These are phyloP conservation scores for Epinephelus lanceolatus DNA, from an alignment of 2,113 vertebrate species.

Conservation along the genomic window DNA sequence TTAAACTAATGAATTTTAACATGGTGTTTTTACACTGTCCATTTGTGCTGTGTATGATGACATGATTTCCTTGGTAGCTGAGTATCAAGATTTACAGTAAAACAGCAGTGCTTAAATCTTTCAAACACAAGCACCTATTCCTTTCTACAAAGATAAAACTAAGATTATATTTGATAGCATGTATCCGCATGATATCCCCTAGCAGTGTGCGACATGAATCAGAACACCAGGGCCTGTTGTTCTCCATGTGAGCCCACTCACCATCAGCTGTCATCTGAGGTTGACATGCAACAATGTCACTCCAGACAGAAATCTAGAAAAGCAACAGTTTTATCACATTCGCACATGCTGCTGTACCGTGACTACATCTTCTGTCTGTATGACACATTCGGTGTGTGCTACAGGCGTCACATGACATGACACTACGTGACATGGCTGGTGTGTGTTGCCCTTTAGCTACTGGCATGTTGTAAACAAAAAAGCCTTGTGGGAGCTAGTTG, in stretches of 20 bases:
- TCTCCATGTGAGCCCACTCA: constrained; percentile 15
- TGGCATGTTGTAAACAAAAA: background rate
- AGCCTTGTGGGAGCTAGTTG: constrained; percentile 15
- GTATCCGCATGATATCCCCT: background rate
- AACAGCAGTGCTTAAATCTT: background rate
- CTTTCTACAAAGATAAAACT: background rate
- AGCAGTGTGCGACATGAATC: constrained; percentile 22
- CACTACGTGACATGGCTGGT: constrained; percentile 20
- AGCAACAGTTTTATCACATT: constrained; percentile 26
- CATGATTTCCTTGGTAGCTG: background rate
- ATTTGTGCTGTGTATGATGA: background rate
- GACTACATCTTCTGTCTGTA: constrained; percentile 6
- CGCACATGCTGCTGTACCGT: background rate
- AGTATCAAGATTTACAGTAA: background rate
- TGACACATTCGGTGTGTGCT: constrained; percentile 13
- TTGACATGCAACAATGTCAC: constrained; percentile 3
- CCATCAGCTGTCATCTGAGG: background rate
- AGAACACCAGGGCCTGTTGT: constrained; percentile 9
- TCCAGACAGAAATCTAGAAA: constrained; percentile 20
- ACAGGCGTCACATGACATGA: constrained; percentile 16
- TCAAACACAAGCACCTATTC: background rate
- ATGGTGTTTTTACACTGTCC: background rate
- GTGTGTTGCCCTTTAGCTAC: constrained; percentile 38
- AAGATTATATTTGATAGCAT: background rate
- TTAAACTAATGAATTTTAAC: background rate